phyloP scores from a whole-genome alignment of 2,113 vertebrate genomes.

The Coptodon bakossiorum region DNA sequence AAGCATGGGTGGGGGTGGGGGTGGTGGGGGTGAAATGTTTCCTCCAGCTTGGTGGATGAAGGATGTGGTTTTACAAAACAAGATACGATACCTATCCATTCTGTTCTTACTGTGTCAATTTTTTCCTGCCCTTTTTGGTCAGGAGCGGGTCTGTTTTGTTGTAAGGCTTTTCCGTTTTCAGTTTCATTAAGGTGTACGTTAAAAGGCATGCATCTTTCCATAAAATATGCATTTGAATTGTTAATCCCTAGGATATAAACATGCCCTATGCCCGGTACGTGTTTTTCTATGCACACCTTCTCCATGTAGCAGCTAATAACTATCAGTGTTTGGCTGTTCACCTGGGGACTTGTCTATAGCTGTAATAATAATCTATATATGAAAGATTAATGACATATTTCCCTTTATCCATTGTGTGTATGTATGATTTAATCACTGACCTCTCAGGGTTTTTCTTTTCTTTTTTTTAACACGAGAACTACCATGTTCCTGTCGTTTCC shows the following conservation, averaged over 20 bases:
- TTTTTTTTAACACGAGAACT: conserved; percentile 35
- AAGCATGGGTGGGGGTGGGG: not conserved
- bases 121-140: not conserved
- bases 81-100: conserved; percentile 38
- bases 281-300: not conserved
- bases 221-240: not conserved
- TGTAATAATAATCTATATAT: conserved; percentile 47
- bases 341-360: conserved; percentile 34
- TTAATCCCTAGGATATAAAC: not conserved
- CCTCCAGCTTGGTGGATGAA: conserved; percentile 53
- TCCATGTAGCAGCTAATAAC: conserved; percentile 13
- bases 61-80: conserved; percentile 56
- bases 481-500: conserved; percentile 64
- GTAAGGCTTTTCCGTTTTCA: not conserved
- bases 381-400: conserved; percentile 59
- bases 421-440: conserved; percentile 64
- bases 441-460: conserved; percentile 46
- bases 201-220: not conserved
- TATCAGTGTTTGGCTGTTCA: conserved; percentile 33
- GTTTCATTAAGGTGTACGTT: not conserved
- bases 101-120: not conserved
- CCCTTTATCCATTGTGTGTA: conserved; percentile 42
- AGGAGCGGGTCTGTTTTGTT: not conserved
- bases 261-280: not conserved
- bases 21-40: conserved; percentile 44